Percentiles rank a stretch among this genome's conserved stretches.
phyloP scores from a whole-genome alignment of 2,797 vertebrate species.

The Sparidentex hasta region DNA sequence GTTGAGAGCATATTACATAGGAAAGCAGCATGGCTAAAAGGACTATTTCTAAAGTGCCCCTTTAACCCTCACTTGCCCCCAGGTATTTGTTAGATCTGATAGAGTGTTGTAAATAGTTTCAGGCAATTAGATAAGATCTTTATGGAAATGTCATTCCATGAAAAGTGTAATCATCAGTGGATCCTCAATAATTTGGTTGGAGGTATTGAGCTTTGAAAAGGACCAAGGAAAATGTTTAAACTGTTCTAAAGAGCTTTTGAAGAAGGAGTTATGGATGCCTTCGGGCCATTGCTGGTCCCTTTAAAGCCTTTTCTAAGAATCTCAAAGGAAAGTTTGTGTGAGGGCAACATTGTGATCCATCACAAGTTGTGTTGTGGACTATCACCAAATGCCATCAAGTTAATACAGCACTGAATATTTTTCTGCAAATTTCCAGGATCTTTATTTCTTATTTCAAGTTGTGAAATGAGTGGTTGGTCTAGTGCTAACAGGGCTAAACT shows the following conservation, averaged over 20 bases:
- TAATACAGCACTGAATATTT: neutral
- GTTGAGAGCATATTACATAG: slow-evolving; percentile 20
- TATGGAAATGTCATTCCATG: neutral
- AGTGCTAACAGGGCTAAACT: neutral
- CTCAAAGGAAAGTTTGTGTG: slow-evolving; percentile 40
- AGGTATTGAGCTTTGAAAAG: slow-evolving; percentile 18
- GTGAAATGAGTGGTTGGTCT: neutral
- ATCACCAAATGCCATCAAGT: slow-evolving; percentile 14
- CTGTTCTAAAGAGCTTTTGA: slow-evolving; percentile 23
- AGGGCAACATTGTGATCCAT: slow-evolving; percentile 49
- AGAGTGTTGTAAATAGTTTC: neutral
- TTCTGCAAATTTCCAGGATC: neutral
- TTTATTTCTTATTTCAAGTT: neutral
- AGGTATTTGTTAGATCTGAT: slow-evolving; percentile 23
- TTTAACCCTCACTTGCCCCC: slow-evolving; percentile 2
- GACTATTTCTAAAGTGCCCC: slow-evolving; percentile 9
- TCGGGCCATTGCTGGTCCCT: slow-evolving; percentile 18
- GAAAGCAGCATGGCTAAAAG: neutral
- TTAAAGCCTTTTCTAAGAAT: slow-evolving; percentile 42
- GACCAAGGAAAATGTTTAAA: slow-evolving; percentile 32
- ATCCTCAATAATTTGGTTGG: slow-evolving; percentile 5
- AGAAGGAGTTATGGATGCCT: slow-evolving; percentile 26
- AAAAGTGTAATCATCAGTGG: slow-evolving; percentile 13
- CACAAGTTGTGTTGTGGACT: slow-evolving; percentile 23
- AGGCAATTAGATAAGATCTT: neutral